A percentile compares a stretch with the other conserved stretches of the same genome.
These are phyloP conservation scores for Aspidapion aeneum DNA, from an alignment of 2,888 invertebrate genomes.

Conservation along the genomic window DNA sequence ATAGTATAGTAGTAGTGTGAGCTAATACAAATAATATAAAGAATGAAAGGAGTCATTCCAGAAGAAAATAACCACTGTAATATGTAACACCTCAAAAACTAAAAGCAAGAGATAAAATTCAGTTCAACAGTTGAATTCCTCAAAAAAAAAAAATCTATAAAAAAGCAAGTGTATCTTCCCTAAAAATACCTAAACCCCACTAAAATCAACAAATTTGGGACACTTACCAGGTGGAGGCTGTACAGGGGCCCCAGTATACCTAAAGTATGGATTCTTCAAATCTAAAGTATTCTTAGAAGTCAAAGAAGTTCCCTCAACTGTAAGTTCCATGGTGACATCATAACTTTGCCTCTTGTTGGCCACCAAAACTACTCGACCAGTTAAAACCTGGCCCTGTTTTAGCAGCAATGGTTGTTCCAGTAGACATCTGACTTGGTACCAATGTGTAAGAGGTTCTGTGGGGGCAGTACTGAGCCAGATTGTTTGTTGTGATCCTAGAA, in stretches of 20 bases:
- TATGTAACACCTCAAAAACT: no score
- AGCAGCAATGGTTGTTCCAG: slow-evolving; percentile 91
- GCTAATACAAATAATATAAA: no score
- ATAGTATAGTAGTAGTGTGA: no score
- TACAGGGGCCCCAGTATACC: slow-evolving; percentile 91
- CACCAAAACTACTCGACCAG: slow-evolving; percentile 81
- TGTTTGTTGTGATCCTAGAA: slow-evolving; percentile 72
- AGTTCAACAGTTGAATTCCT: no score
- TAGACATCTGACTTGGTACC: slow-evolving; percentile 98
- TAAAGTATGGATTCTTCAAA: slow-evolving; percentile 97
- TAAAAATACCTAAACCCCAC: no score
- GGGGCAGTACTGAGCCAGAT: slow-evolving; percentile 98
- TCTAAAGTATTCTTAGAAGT: slow-evolving; percentile 90
- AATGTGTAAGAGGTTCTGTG: slow-evolving; percentile 96
- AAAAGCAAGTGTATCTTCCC: no score
- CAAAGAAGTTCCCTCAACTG: slow-evolving; percentile 82
- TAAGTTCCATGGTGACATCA: slow-evolving; percentile 94
- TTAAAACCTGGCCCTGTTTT: slow-evolving; percentile 88
- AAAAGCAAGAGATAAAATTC: no score
- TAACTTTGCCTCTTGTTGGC: slow-evolving; percentile 98
- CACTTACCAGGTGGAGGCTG: slow-evolving; percentile 72
- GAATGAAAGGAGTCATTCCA: no score
- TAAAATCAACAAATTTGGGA: no score
- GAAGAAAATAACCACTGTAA: no score
- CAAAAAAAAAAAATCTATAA: no score